phyloP scores from a whole-genome alignment of 2,888 invertebrate genomes.

The Caenorhabditis sp. region DNA sequence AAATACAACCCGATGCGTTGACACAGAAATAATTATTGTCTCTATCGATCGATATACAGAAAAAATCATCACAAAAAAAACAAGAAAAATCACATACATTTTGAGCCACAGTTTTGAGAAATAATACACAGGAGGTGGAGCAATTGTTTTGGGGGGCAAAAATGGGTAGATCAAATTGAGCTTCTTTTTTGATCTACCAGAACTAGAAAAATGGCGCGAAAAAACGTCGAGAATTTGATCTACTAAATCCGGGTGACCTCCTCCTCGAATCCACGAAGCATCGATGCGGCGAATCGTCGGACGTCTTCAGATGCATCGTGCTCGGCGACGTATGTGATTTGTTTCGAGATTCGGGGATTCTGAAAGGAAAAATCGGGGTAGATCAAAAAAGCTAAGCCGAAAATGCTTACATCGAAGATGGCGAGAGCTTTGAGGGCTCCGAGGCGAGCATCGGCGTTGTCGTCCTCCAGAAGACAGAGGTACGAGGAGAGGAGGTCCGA shows the following conservation, averaged over 20 bases:
- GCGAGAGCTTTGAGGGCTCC: slow-evolving; percentile 81
- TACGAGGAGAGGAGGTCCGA: slow-evolving; percentile 80
- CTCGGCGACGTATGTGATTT: slow-evolving; percentile 62
- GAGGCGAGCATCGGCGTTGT: slow-evolving; percentile 71
- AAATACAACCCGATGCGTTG: too few species aligned
- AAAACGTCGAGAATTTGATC: background rate
- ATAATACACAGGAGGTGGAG: too few species aligned
- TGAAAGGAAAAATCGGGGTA: too few species aligned
- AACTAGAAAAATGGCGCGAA: too few species aligned
- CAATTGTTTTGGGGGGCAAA: background rate
- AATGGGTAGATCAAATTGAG: background rate
- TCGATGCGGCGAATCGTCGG: slow-evolving; percentile 37
- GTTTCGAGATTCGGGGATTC: slow-evolving; percentile 64
- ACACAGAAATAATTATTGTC: too few species aligned
- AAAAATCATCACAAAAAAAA: too few species aligned
- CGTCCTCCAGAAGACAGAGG: slow-evolving; percentile 80
- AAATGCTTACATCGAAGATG: slow-evolving; percentile 70
- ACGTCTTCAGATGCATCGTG: slow-evolving; percentile 56
- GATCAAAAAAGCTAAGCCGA: background rate
- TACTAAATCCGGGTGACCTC: slow-evolving; percentile 39
- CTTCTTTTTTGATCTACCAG: too few species aligned
- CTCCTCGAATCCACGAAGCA: slow-evolving; percentile 30
- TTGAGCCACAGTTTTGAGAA: too few species aligned
- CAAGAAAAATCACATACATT: too few species aligned
- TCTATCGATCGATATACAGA: too few species aligned